Evolutionary conservation across 2,888 invertebrate species (phyloP).

Genomic region (Margaritifera margaritifera): DNA sequence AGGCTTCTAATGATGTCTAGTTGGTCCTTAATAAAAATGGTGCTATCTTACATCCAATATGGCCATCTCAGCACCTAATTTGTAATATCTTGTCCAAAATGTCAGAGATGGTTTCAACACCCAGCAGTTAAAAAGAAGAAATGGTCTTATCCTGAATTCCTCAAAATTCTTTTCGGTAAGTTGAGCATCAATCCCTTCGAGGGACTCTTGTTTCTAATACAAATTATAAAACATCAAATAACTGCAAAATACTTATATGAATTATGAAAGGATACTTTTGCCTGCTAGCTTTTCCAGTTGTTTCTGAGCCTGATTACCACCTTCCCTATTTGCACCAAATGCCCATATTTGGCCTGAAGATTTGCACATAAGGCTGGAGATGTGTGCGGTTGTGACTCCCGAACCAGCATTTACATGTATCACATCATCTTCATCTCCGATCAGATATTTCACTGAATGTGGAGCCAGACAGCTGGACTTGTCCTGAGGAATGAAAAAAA

Average conservation of each 20-base stretch:
- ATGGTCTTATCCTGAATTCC: too few species aligned
- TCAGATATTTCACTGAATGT: slow-evolving; percentile 62
- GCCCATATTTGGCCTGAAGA: slow-evolving; percentile 57
- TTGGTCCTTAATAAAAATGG: too few species aligned
- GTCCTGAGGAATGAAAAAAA: slow-evolving; percentile 56
- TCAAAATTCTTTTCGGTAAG: too few species aligned
- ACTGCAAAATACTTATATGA: background rate
- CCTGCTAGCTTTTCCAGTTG: slow-evolving; percentile 62
- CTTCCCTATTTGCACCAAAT: slow-evolving; percentile 48
- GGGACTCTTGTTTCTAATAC: too few species aligned
- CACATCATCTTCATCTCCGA: slow-evolving; percentile 68
- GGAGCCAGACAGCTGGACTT: slow-evolving; percentile 70
- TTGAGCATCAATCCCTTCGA: too few species aligned
- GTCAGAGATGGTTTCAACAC: too few species aligned
- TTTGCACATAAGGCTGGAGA: slow-evolving; percentile 62
- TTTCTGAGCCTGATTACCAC: slow-evolving; percentile 37
- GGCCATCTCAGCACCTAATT: too few species aligned
- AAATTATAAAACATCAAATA: too few species aligned
- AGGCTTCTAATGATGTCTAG: too few species aligned
- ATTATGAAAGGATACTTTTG: slow-evolving; percentile 59
- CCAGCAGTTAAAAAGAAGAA: too few species aligned
- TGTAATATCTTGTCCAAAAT: too few species aligned
- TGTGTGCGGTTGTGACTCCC: slow-evolving; percentile 65
- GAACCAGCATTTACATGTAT: slow-evolving; percentile 68
- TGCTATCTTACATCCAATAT: too few species aligned